These are phyloP conservation scores for Corythornis cristatus DNA, from an alignment of 2,113 vertebrate species.

Conservation along the genomic window DNA sequence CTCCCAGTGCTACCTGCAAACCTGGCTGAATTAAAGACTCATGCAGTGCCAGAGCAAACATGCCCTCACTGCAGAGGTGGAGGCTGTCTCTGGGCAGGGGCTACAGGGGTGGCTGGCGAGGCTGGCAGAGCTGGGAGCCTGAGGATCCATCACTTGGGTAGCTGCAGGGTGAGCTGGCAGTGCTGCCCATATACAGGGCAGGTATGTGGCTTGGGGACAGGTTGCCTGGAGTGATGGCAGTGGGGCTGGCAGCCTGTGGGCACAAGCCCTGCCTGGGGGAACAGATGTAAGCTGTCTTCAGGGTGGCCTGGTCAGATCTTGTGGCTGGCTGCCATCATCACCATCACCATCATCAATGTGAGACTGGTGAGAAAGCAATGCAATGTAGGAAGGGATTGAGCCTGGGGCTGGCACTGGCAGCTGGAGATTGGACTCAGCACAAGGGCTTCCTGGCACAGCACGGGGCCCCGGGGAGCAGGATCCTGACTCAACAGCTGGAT, in stretches of 20 bases:
- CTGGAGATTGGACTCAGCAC: not conserved
- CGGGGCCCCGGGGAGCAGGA: rapidly evolving
- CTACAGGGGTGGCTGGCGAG: not conserved
- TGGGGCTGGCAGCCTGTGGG: not conserved
- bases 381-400: rapidly evolving
- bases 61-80: not conserved
- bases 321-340: not conserved
- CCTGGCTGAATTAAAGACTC: not conserved
- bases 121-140: not conserved
- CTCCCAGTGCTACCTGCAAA: not conserved
- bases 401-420: not conserved
- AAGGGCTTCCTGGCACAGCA: rapidly evolving
- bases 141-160: not conserved
- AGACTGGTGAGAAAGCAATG: rapidly evolving
- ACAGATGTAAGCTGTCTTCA: not conserved
- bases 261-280: not conserved
- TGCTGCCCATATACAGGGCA: not conserved
- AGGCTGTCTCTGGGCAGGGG: not conserved
- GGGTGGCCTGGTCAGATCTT: not conserved
- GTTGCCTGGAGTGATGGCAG: not conserved
- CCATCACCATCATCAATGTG: rapidly evolving
- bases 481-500: not conserved
- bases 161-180: not conserved
- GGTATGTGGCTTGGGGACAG: not conserved
- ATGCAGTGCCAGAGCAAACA: not conserved